phyloP scores from a whole-genome alignment of 2,113 vertebrate genomes.

The Ctenodactylus gundi region DNA sequence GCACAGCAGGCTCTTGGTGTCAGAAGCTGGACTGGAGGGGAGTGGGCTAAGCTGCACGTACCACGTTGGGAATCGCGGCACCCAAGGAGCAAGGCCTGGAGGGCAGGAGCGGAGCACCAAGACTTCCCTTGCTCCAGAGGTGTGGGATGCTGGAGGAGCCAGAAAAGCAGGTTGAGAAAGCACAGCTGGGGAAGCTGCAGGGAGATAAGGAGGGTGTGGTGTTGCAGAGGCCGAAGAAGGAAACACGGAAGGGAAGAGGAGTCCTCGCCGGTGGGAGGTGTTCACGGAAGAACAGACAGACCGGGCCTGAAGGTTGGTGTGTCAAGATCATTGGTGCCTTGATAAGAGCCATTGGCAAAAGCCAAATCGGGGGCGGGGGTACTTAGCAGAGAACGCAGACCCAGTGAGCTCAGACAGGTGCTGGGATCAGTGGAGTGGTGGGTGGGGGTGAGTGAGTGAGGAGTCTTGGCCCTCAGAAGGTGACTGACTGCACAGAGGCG shows the following conservation, averaged over 20 bases:
- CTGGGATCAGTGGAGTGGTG: not conserved
- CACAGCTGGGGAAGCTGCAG: not conserved
- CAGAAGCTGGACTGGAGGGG: not conserved
- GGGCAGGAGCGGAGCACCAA: not conserved
- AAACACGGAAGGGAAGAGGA: not conserved
- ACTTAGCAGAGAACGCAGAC: not conserved
- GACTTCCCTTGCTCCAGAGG: not conserved
- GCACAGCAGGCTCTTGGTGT: not conserved
- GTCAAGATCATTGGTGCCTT: not conserved
- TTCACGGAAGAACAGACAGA: not conserved
- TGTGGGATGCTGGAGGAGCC: not conserved
- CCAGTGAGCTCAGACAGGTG: not conserved
- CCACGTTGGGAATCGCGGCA: not conserved
- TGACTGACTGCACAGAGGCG: not conserved
- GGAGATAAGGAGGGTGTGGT: not conserved
- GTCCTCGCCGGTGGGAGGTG: not conserved
- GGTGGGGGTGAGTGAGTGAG: not conserved
- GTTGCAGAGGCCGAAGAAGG: not conserved
- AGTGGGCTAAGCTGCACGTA: not conserved
- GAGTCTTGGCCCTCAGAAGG: not conserved
- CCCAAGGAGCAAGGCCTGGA: not conserved
- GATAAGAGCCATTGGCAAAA: not conserved
- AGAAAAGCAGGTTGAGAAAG: not conserved
- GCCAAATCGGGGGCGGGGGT: too few species aligned
- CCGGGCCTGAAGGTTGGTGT: not conserved